Evolutionary conservation across 2,797 vertebrate species (phyloP).

Genomic region (Eremophila alpestris): DNA sequence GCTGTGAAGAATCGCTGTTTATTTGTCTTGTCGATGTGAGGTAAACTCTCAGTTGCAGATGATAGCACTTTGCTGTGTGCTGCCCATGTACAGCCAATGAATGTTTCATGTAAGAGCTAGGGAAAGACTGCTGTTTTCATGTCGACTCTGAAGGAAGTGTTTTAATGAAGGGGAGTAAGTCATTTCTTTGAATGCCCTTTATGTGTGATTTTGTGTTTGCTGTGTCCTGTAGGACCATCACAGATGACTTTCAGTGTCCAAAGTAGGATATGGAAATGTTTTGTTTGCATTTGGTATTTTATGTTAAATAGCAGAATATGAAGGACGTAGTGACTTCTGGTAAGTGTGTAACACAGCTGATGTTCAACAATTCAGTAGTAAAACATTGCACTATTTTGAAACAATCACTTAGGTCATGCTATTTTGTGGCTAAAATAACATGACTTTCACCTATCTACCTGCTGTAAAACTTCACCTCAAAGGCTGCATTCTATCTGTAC

Average conservation of each 20-base stretch:
- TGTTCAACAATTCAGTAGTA: neutral
- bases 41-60: neutral
- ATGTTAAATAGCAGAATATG: neutral
- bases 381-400: neutral
- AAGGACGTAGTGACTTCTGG: neutral
- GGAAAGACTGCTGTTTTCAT: neutral
- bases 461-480: constrained; percentile 24
- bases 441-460: constrained; percentile 12
- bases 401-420: neutral
- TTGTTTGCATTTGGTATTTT: neutral
- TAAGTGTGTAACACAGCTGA: neutral
- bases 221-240: neutral
- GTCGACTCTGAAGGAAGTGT: neutral
- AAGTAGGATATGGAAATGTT: neutral
- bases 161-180: neutral
- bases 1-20: neutral
- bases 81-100: neutral
- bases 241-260: neutral
- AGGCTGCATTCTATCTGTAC: neutral
- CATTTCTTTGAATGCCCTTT: neutral
- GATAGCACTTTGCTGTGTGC: neutral
- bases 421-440: neutral
- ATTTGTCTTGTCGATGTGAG: neutral
- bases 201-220: neutral
- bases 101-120: neutral